phyloP scores from a whole-genome alignment of 2,888 invertebrate genomes.

The Drosophila melanocephala region DNA sequence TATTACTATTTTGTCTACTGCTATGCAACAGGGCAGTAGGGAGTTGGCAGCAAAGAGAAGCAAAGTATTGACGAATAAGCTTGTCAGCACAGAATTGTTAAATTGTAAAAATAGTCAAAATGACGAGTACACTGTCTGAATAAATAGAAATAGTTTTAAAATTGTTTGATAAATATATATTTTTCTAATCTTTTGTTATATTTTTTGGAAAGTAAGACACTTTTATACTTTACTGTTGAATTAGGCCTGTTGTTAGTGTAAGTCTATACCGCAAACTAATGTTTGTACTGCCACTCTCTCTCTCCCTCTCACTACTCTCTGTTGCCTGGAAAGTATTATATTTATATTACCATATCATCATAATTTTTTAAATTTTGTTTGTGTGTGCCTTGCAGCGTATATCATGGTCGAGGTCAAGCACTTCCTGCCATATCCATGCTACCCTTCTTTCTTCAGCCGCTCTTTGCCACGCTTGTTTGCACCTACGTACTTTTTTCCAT shows the following conservation, averaged over 20 bases:
- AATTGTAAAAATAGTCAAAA: not conserved
- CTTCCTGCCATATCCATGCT: slow-evolving; percentile 43
- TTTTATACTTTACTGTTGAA: not conserved
- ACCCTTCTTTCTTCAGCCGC: slow-evolving; percentile 27
- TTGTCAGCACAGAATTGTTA: not conserved
- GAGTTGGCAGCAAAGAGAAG: slow-evolving; percentile 9
- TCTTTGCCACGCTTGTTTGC: slow-evolving; percentile 59
- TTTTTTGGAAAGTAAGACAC: not conserved
- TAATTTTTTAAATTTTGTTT: not conserved
- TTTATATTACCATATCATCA: slow-evolving; percentile 46
- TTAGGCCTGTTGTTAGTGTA: not conserved
- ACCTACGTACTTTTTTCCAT: slow-evolving; percentile 53
- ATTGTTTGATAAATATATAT: not conserved
- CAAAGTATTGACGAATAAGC: slow-evolving; percentile 13
- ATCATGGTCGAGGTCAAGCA: slow-evolving; percentile 71
- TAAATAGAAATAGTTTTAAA: not conserved
- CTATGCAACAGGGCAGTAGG: slow-evolving; percentile 33
- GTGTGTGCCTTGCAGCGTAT: slow-evolving; percentile 59
- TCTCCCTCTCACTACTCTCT: not conserved
- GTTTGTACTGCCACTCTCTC: not conserved
- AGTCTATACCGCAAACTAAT: not conserved
- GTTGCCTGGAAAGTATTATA: slow-evolving; percentile 30
- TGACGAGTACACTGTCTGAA: not conserved
- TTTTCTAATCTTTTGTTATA: rapidly evolving
- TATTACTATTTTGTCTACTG: slow-evolving; percentile 61